Evolutionary conservation across 2,113 vertebrate species (phyloP).

Genomic region (Microtus montanus): DNA sequence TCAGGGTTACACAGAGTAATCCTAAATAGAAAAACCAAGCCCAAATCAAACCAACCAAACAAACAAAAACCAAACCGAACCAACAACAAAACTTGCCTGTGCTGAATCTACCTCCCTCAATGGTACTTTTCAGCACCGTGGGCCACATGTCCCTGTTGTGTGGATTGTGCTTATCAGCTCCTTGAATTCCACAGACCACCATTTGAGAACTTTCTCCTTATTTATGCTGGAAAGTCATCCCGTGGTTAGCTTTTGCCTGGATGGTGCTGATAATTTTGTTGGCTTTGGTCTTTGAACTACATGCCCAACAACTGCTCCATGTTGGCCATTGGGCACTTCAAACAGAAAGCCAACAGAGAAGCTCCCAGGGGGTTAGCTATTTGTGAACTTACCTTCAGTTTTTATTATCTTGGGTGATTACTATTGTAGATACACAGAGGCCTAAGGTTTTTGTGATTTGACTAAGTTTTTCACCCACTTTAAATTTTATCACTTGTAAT

Average conservation of each 20-base stretch:
- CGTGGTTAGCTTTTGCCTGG: conserved; percentile 55
- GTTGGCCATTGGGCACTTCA: not conserved
- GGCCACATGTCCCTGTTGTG: not conserved
- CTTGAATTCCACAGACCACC: conserved; percentile 49
- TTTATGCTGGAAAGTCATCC: not conserved
- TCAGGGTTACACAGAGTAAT: too few species aligned
- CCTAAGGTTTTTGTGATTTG: conserved; percentile 10
- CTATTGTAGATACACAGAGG: not conserved
- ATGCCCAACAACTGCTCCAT: not conserved
- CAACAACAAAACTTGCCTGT: too few species aligned
- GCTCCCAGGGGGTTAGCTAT: not conserved
- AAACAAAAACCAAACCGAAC: too few species aligned
- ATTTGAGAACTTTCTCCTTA: not conserved
- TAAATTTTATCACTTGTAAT: conserved; percentile 12
- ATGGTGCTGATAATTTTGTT: too few species aligned
- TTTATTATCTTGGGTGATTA: not conserved
- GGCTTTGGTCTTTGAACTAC: too few species aligned
- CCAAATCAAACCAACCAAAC: too few species aligned
- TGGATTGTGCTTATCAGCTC: not conserved
- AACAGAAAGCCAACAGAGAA: not conserved
- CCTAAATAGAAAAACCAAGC: too few species aligned
- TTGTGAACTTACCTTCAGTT: not conserved
- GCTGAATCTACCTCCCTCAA: conserved; percentile 22
- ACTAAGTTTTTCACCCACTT: conserved; percentile 38
- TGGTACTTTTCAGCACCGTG: conserved; percentile 7